phyloP scores from a whole-genome alignment of 2,888 invertebrate genomes.

The Nomada fucata region DNA sequence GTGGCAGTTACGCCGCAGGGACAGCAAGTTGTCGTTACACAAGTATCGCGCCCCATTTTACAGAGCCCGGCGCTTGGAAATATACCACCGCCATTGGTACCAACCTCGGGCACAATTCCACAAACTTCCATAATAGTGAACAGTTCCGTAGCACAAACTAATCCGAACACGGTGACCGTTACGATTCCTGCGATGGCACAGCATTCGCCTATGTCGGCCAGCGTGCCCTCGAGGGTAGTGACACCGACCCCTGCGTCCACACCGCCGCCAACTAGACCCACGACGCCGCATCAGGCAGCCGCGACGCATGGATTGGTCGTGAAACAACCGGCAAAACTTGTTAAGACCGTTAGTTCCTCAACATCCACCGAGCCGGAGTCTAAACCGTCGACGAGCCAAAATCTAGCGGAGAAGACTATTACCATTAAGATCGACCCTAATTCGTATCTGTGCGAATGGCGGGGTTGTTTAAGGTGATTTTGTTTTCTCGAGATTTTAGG shows the following conservation, averaged over 20 bases:
- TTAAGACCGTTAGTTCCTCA: constrained; percentile 77
- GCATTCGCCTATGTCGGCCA: constrained; percentile 76
- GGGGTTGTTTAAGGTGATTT: constrained; percentile 89
- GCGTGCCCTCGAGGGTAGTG: constrained; percentile 79
- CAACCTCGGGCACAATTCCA: constrained; percentile 81
- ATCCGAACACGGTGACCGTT: constrained; percentile 78
- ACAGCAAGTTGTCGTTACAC: constrained; percentile 87
- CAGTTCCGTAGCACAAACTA: constrained; percentile 78
- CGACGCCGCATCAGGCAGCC: constrained; percentile 84
- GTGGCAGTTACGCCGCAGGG: constrained; percentile 89
- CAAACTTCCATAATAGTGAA: constrained; percentile 81
- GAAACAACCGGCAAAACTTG: constrained; percentile 69
- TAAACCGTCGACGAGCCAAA: constrained; percentile 71
- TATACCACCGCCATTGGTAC: constrained; percentile 83
- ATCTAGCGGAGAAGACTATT: constrained; percentile 78
- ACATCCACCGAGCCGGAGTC: constrained; percentile 78
- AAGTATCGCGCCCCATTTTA: constrained; percentile 85
- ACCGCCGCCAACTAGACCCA: constrained; percentile 84
- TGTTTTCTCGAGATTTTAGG: background rate
- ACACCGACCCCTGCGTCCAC: constrained; percentile 82
- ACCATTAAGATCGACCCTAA: constrained; percentile 83
- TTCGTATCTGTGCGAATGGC: constrained; percentile 93
- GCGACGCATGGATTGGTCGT: constrained; percentile 81
- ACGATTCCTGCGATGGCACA: constrained; percentile 81
- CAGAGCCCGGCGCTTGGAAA: constrained; percentile 85